phyloP scores from a whole-genome alignment of 2,888 invertebrate species.

The Catonia carolina region DNA sequence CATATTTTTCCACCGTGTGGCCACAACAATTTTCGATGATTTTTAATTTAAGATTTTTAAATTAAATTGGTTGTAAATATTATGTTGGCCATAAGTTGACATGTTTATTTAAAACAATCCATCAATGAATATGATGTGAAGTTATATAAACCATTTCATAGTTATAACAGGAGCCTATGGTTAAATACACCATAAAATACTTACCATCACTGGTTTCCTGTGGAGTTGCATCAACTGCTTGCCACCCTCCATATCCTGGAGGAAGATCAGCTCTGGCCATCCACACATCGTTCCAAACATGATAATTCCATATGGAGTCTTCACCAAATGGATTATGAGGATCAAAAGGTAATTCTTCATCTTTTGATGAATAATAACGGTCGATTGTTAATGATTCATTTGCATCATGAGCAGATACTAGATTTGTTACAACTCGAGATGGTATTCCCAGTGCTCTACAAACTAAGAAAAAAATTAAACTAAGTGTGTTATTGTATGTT shows the following conservation, averaged over 20 bases:
- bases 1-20: too few species aligned
- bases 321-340: constrained; percentile 59
- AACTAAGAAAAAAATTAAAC: constrained; percentile 45
- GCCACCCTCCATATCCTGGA: constrained; percentile 82
- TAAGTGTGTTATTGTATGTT: too few species aligned
- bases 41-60: too few species aligned
- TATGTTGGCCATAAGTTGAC: too few species aligned
- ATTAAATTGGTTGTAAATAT: too few species aligned
- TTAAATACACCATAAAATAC: too few species aligned
- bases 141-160: too few species aligned
- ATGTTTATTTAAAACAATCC: too few species aligned
- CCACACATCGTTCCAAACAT: constrained; percentile 85
- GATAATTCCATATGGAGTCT: constrained; percentile 83
- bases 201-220: constrained; percentile 64
- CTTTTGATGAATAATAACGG: constrained; percentile 60
- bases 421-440: constrained; percentile 71
- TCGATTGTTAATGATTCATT: constrained; percentile 73
- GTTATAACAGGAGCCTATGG: too few species aligned
- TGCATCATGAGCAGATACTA: constrained; percentile 79
- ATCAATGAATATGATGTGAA: too few species aligned
- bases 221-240: constrained; percentile 79
- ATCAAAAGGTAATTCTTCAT: constrained; percentile 59
- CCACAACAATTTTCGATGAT: too few species aligned
- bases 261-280: constrained; percentile 74
- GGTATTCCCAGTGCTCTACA: constrained; percentile 76